Conservation (phyloP, 1,140 invertebrate species). For the Dendrolimus punctatus region DNA sequence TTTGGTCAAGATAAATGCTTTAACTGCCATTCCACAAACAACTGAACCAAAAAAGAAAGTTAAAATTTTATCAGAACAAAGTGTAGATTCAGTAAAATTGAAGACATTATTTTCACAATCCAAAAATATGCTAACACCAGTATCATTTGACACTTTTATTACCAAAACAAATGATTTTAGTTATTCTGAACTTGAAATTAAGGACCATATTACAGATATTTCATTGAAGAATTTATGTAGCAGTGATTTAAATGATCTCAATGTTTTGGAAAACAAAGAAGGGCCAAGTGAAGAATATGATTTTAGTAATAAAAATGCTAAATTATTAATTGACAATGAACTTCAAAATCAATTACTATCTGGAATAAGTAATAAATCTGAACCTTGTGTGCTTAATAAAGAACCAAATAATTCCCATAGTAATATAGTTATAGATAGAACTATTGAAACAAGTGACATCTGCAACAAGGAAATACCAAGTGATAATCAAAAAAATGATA, state of each 20-base stretch:
- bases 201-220: no score
- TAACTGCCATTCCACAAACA: background rate
- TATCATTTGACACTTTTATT: slow-evolving; percentile 20
- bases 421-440: background rate
- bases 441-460: background rate
- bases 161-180: slow-evolving; percentile 9
- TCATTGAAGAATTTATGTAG: no score
- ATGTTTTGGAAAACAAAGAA: no score
- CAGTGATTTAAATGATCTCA: no score
- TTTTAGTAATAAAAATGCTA: no score
- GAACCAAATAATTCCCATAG: no score
- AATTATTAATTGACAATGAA: no score
- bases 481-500: slow-evolving; percentile 2
- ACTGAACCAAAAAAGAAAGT: slow-evolving; percentile 14
- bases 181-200: no score
- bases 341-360: no score
- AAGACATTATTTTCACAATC: slow-evolving; percentile 15
- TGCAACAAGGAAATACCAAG: background rate
- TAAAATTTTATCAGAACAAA: slow-evolving; percentile 27
- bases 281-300: no score
- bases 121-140: slow-evolving; percentile 14
- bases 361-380: no score
- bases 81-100: slow-evolving; percentile 19
- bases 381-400: no score
- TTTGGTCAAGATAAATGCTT: background rate